phyloP scores from a whole-genome alignment of 2,797 vertebrate species.

The Trachops cirrhosus region DNA sequence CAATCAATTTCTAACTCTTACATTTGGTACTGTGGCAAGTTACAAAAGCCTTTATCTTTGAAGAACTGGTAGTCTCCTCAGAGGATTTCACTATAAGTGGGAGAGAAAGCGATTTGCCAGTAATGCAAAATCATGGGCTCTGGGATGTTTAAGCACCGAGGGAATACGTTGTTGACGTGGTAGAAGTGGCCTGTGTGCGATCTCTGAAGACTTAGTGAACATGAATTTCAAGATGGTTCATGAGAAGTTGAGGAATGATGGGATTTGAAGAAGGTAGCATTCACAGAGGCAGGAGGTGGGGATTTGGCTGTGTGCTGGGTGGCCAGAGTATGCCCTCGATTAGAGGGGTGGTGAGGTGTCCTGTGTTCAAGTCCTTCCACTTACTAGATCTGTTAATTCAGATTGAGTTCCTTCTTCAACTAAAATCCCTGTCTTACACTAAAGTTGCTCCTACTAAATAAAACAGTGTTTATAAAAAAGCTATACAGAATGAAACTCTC shows the following conservation, averaged over 20 bases:
- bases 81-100: neutral
- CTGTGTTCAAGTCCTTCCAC: neutral
- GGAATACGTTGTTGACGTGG: neutral
- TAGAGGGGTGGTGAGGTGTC: too few species aligned
- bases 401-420: neutral
- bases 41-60: conserved; percentile 18
- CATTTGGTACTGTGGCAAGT: neutral
- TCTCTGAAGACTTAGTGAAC: neutral
- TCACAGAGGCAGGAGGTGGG: neutral
- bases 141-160: neutral
- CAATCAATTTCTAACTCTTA: conserved; percentile 42
- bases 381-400: neutral
- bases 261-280: neutral
- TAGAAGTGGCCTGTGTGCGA: neutral
- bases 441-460: neutral
- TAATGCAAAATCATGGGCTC: neutral
- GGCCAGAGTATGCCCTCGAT: too few species aligned
- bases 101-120: neutral
- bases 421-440: neutral
- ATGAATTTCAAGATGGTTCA: neutral
- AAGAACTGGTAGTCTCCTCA: neutral
- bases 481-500: neutral
- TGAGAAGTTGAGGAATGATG: neutral
- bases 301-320: rapidly evolving
- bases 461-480: neutral